Evolutionary conservation across 2,113 vertebrate genomes (phyloP), one percentile per base, ranked within the genome.

Genomic region (Bagarius yarrelli): DNA sequence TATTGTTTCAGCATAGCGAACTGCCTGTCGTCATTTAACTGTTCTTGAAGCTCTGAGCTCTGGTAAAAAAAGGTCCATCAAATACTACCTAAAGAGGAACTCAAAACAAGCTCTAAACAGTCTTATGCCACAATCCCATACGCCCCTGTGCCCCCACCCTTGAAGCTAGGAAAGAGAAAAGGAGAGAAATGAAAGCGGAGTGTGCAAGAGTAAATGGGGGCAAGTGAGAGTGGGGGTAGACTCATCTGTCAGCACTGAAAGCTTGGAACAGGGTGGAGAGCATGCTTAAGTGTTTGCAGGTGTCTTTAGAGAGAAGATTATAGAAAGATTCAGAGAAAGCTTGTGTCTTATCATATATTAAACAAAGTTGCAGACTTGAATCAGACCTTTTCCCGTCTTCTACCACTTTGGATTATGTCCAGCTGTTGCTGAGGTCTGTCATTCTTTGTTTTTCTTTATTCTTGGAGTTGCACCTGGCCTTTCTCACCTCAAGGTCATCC

Each of bases 201-300:
- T 12, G 75, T 23, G 44, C 60, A 52, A 67, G 78, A 83, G 74
- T 61, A 83, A 76, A 78, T 60, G 57, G 61, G 67, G 60, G 60
- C 44, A 40, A 61, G 81, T 73, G 70, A 55, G 71, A 55, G 72
- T 70, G 83, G 80, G 12, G 74, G 57, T 74, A 44, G 82, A 72
- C 76, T 78, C 76, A 79, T 89, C 86, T 83, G 84, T 85, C 83
- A 83, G 81, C 76, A 25, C 74, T 75, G 76, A 80, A 77, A 78
- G 76, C 30, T 79, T 63, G 73, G 79, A 81, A 81, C 57, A 57
- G 76, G 73, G 66, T 75, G 79, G 76, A 79, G 81, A 83, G 84
- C 66, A 53, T 27, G 61, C 78, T 80, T 85, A 85, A 89, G 85
- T 86, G 82, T 82, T 87, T 87, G 73, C 84, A 88, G 87, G 87